Percentiles rank a stretch among this genome's conserved stretches.
phyloP scores from a whole-genome alignment of 1,140 invertebrate genomes.

The Nymphalis io region DNA sequence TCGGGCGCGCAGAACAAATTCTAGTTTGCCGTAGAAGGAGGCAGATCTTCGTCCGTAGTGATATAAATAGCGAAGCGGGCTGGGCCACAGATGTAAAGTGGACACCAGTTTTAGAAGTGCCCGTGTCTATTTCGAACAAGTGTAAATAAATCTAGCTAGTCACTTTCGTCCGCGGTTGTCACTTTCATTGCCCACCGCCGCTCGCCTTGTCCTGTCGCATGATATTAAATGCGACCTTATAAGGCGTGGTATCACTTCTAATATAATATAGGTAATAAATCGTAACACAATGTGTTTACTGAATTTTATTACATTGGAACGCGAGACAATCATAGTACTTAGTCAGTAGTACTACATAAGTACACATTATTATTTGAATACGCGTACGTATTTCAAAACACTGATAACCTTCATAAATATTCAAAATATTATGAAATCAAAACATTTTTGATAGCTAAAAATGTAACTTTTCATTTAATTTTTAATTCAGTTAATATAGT shows the following conservation, averaged over 20 bases:
- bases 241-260: slow-evolving; percentile 26
- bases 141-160: slow-evolving; percentile 76
- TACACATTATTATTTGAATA: background rate
- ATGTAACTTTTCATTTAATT: background rate
- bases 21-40: slow-evolving; percentile 72
- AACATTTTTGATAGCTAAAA: background rate
- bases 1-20: slow-evolving; percentile 49
- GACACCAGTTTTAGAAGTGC: slow-evolving; percentile 75
- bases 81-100: slow-evolving; percentile 63
- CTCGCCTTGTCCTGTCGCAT: slow-evolving; percentile 50
- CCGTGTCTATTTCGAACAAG: slow-evolving; percentile 73
- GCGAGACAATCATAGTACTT: background rate
- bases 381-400: background rate
- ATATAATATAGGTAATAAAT: slow-evolving; percentile 15
- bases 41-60: slow-evolving; percentile 58
- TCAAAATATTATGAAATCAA: background rate
- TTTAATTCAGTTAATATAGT: background rate
- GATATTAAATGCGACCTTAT: slow-evolving; percentile 41
- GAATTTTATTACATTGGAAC: background rate
- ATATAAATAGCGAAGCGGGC: slow-evolving; percentile 71
- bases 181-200: slow-evolving; percentile 66
- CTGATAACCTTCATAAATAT: slow-evolving; percentile 8
- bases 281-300: background rate
- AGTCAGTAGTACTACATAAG: too few species aligned
- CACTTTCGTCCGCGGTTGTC: slow-evolving; percentile 73